phyloP scores from a whole-genome alignment of 1,140 invertebrate genomes.

The Heterodera carotae region DNA sequence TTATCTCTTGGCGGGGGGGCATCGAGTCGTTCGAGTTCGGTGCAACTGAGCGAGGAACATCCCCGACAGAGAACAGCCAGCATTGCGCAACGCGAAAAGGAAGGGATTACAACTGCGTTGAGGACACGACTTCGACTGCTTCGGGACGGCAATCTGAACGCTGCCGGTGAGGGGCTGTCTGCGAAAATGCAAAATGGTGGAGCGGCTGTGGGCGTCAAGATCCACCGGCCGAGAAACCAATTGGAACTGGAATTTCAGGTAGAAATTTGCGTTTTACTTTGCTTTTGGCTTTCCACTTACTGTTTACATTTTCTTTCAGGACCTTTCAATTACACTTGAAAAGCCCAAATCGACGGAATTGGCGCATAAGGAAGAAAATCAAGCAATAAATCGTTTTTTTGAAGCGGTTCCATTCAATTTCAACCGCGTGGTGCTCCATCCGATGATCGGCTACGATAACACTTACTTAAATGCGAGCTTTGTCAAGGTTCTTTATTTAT shows the following conservation, averaged over 20 bases:
- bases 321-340: conserved; percentile 46
- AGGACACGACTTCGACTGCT: conserved; percentile 11
- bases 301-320: conserved; percentile 11
- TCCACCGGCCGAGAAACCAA: conserved; percentile 19
- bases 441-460: conserved; percentile 55
- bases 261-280: conserved; percentile 3
- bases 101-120: conserved; percentile 23
- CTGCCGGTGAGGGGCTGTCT: background rate
- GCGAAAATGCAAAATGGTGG: conserved; percentile 14
- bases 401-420: conserved; percentile 61
- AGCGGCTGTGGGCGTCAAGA: background rate
- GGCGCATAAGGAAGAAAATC: conserved; percentile 60
- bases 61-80: background rate
- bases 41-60: background rate
- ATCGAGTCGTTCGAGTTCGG: background rate
- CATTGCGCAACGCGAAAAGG: background rate
- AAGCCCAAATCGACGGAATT: conserved; percentile 37
- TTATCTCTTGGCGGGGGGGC: conserved; percentile 8
- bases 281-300: background rate
- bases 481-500: conserved; percentile 41
- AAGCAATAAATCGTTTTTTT: conserved; percentile 49
- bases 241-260: conserved; percentile 49
- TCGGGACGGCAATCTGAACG: conserved; percentile 1
- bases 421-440: conserved; percentile 57
- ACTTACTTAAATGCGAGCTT: conserved; percentile 61